Evolutionary conservation across 2,888 invertebrate species (phyloP).

Genomic region (Sminthurinus aureus): DNA sequence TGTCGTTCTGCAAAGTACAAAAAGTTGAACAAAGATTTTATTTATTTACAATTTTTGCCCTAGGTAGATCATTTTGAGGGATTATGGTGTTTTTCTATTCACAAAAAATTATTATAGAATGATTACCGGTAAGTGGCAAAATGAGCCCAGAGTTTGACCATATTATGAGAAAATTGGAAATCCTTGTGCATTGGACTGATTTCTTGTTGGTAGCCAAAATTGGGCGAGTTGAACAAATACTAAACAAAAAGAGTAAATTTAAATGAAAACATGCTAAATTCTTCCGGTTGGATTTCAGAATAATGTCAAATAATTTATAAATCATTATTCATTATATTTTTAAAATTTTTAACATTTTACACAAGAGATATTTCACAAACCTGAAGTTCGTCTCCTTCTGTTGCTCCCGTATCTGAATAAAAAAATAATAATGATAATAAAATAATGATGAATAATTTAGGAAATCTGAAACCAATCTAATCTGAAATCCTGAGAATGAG

Average conservation of each 20-base stretch:
- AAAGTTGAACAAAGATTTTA: neutral
- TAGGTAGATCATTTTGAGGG: too few species aligned
- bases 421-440: neutral
- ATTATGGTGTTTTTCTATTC: neutral
- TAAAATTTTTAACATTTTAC: too few species aligned
- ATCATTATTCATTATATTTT: too few species aligned
- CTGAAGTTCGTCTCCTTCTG: slow-evolving; percentile 55
- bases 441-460: too few species aligned
- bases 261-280: too few species aligned
- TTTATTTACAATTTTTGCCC: neutral
- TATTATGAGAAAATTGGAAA: slow-evolving; percentile 47
- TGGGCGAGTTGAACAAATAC: slow-evolving; percentile 53
- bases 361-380: too few species aligned
- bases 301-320: too few species aligned
- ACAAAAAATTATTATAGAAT: neutral
- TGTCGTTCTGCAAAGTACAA: slow-evolving; percentile 7
- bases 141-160: slow-evolving; percentile 51
- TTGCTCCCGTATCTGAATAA: slow-evolving; percentile 42
- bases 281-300: too few species aligned
- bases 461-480: too few species aligned
- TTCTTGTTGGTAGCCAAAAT: slow-evolving; percentile 43
- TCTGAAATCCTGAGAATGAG: too few species aligned
- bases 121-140: slow-evolving; percentile 55
- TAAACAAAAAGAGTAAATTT: slow-evolving; percentile 2
- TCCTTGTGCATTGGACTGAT: slow-evolving; percentile 33